Conservation (phyloP, 2,888 invertebrate species). For the Ctena decussata region DNA sequence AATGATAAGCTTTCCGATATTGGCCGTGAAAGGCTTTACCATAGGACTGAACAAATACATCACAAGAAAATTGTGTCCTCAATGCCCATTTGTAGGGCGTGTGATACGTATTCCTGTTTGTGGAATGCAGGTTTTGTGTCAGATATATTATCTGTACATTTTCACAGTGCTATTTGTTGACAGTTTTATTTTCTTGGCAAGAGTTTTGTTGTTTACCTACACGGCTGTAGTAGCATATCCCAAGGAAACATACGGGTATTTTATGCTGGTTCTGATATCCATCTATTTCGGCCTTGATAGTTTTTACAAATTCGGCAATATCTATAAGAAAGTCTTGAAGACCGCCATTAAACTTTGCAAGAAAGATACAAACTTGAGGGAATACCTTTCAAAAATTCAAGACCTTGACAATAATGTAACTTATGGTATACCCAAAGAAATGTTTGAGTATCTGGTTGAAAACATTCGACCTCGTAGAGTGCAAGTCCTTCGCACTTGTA, state of each 20-base stretch:
- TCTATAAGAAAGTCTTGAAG: neutral
- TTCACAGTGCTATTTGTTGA: neutral
- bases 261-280: neutral
- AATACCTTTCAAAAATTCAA: neutral
- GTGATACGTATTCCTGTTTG: neutral
- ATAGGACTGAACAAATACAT: neutral
- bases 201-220: neutral
- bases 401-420: neutral
- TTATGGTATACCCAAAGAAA: neutral
- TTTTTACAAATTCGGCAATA: neutral
- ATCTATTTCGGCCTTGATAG: neutral
- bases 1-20: neutral
- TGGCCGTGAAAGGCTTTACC: neutral
- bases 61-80: neutral
- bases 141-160: neutral
- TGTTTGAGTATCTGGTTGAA: conserved; percentile 1
- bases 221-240: neutral
- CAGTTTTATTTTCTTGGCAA: neutral
- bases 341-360: neutral
- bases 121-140: neutral
- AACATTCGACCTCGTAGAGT: neutral
- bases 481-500: neutral
- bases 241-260: neutral
- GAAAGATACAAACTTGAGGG: neutral
- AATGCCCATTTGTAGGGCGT: neutral